A percentile compares a stretch with the other conserved stretches of the same genome.
These are phyloP conservation scores for Trissonchulus sp. DNA, from an alignment of 2,888 invertebrate species.

Conservation along the genomic window DNA sequence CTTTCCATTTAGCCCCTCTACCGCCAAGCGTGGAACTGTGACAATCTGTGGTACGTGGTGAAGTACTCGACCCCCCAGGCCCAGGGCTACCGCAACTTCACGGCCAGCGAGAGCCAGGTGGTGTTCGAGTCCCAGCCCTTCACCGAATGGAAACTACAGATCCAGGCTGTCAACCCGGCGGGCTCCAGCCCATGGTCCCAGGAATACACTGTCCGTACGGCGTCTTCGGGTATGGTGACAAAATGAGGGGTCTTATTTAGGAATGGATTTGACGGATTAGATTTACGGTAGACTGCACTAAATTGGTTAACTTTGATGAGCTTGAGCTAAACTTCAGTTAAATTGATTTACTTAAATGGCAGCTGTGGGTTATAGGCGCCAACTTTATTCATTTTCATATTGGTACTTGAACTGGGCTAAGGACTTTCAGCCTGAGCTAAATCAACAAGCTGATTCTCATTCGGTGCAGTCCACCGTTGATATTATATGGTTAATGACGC, in stretches of 20 bases:
- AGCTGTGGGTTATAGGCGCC: no score
- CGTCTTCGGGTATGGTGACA: slow-evolving; percentile 32
- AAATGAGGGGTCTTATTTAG: slow-evolving; percentile 5
- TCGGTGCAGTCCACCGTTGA: no score
- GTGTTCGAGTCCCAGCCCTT: slow-evolving; percentile 49
- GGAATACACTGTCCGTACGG: slow-evolving; percentile 44
- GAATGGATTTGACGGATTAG: no score
- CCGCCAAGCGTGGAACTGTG: slow-evolving; percentile 50
- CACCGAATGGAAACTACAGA: slow-evolving; percentile 49
- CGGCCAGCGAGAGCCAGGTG: slow-evolving; percentile 43
- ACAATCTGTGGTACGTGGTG: slow-evolving; percentile 49
- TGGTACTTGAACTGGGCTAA: no score
- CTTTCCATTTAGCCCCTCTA: slow-evolving; percentile 41
- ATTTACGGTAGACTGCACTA: no score
- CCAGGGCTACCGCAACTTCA: slow-evolving; percentile 44
- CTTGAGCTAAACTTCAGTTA: no score
- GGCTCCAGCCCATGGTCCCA: slow-evolving; percentile 47
- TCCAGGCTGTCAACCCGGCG: slow-evolving; percentile 49
- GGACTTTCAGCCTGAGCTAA: no score
- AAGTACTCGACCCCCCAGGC: slow-evolving; percentile 41
- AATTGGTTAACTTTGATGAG: no score
- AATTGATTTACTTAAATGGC: no score
- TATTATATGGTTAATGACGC: no score
- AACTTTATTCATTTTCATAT: no score
- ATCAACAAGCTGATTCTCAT: no score